Percentiles rank a stretch among this genome's conserved stretches.
Evolutionary conservation across 2,113 vertebrate species (phyloP).

Genomic region (Chamaetylas fuelleborni): DNA sequence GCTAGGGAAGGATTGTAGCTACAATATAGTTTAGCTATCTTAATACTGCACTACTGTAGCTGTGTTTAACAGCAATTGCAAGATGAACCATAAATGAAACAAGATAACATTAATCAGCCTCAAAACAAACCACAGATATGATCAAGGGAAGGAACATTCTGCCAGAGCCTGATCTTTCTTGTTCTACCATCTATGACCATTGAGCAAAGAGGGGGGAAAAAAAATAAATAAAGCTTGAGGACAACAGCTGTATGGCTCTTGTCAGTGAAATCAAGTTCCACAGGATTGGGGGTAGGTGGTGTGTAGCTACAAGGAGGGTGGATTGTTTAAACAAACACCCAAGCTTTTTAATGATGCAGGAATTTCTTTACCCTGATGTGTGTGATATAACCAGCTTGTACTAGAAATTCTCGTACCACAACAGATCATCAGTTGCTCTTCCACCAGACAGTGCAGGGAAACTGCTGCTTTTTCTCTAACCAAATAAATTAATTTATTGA

Average conservation of each 20-base stretch:
- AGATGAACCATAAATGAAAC: background rate
- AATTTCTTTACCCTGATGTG: background rate
- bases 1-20: background rate
- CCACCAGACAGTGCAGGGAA: background rate
- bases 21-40: background rate
- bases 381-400: background rate
- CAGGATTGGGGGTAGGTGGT: rapidly evolving
- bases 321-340: background rate
- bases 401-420: background rate
- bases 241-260: rapidly evolving
- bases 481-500: background rate
- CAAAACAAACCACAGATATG: background rate
- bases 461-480: background rate
- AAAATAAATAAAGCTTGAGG: background rate
- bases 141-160: background rate
- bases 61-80: background rate
- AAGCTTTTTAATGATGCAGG: background rate
- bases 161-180: background rate
- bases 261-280: background rate
- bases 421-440: background rate
- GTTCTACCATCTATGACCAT: background rate
- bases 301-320: rapidly evolving
- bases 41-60: background rate
- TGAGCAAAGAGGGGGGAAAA: background rate
- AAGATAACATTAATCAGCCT: background rate